Percentiles rank a stretch among this genome's conserved stretches.
phyloP scores from a whole-genome alignment of 2,888 invertebrate genomes.

The Ferrisia virgata region DNA sequence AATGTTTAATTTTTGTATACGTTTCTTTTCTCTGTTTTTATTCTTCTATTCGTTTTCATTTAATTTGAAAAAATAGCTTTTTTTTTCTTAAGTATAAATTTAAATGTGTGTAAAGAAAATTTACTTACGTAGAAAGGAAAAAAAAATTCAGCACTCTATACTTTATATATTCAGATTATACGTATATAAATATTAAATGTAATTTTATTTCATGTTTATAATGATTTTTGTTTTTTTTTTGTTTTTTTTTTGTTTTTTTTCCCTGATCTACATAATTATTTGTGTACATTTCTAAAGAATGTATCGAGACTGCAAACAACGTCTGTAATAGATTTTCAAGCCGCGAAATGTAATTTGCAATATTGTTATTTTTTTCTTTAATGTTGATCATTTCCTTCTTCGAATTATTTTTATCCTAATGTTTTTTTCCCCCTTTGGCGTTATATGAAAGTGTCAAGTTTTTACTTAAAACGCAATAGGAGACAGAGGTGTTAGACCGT shows the following conservation, averaged over 20 bases:
- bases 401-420: neutral
- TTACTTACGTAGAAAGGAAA: neutral
- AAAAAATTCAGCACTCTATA: neutral
- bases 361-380: neutral
- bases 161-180: neutral
- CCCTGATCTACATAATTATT: neutral
- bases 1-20: conserved; percentile 23
- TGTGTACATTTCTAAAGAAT: neutral
- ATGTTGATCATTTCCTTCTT: neutral
- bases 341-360: neutral
- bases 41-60: neutral
- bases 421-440: neutral
- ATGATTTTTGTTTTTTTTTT: neutral
- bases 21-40: neutral
- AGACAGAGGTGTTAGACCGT: neutral
- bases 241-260: neutral
- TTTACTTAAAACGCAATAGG: neutral
- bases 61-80: neutral
- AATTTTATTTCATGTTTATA: neutral
- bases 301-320: neutral
- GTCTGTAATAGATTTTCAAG: neutral
- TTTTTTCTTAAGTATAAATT: neutral
- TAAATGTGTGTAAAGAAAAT: neutral
- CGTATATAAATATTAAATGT: conserved; percentile 4
- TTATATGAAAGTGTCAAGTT: neutral